Base-by-base conservation (phyloP, 1,140 invertebrate genomes). In the Pseudoatta argentina region DNA sequence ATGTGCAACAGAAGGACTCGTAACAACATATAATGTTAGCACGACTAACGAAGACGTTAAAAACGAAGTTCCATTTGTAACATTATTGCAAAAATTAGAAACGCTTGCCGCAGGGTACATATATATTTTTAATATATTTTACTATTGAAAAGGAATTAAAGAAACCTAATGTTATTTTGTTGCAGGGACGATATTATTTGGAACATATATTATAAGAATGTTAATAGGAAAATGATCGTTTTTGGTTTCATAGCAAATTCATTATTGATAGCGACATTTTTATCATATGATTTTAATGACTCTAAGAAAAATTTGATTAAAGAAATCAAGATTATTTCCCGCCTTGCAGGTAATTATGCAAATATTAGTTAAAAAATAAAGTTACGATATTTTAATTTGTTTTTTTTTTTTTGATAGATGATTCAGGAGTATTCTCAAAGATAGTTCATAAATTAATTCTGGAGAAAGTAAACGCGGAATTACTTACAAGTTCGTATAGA, bases 141-240 rank as follows among this genome's bases (percentile, higher is more conserved):
- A 24, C 27, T 14, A 48, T 78, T 2, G 18, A 27, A 48, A 27
- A 67, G 48, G 10, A 39, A 39, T 59, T 39, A 57, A 86, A 66
- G 8, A 73, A 39, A 57, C 4, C 24, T 30, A 81, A 81, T 59
- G 53, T 66, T 53, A 48, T 72, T 69, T 67, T 24, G n/a, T 93
- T 93, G 75, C 55, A 94, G 93, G 4, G 48, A 92, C 27, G 79
- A 93, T n/a, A 87, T 86, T 57, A 93, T 94, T 83, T 94, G 93
- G 93, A 57, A 89, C 4, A 59, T 93, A 34, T 86, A 79, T 39
- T 63, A 78, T 27, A 86, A 87, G 21, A 79, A 82, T 67, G 53
- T 91, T 8, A 75, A 90, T 14, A 87, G 53, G 48, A 87, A 90
- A 67, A 21, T 90, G 2, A 59, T 94, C 39, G 69, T 85, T 44